Evolutionary conservation across 1,140 invertebrate species (phyloP).

Genomic region (Pseudomyrmex flavicornis): DNA sequence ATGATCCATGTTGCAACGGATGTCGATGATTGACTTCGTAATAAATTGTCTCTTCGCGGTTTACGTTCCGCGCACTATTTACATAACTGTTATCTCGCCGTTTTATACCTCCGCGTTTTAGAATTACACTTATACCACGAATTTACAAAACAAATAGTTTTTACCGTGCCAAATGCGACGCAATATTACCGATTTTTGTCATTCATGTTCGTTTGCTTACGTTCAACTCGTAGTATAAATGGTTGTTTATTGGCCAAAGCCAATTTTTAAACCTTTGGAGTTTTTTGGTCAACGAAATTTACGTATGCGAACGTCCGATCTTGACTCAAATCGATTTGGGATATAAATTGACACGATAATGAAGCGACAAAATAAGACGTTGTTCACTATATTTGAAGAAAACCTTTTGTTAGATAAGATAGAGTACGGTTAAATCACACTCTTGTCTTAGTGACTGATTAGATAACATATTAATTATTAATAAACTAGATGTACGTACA

Average conservation of each 20-base stretch:
- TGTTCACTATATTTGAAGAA: background rate
- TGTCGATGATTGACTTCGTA: conserved; percentile 5
- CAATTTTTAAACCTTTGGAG: background rate
- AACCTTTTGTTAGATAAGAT: conserved; percentile 1
- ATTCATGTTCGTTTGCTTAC: background rate
- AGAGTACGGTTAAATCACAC: background rate
- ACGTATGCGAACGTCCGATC: background rate
- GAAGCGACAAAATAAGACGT: background rate
- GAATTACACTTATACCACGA: background rate
- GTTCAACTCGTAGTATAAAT: background rate
- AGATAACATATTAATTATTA: conserved; percentile 29
- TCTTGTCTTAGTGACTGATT: background rate
- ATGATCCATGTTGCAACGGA: conserved; percentile 75
- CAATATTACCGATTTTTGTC: conserved; percentile 12
- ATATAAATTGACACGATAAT: background rate
- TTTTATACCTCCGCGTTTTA: conserved; percentile 6
- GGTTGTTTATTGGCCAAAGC: background rate
- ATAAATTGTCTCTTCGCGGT: conserved; percentile 9
- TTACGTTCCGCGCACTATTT: conserved; percentile 8
- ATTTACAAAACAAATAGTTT: background rate
- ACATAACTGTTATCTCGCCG: background rate
- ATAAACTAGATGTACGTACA: background rate
- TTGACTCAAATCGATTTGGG: too few relatives aligned
- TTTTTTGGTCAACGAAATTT: background rate
- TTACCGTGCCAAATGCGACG: conserved; percentile 7